These are phyloP conservation scores for Neostethus bicornis DNA, from an alignment of 2,797 vertebrate species.

Conservation along the genomic window DNA sequence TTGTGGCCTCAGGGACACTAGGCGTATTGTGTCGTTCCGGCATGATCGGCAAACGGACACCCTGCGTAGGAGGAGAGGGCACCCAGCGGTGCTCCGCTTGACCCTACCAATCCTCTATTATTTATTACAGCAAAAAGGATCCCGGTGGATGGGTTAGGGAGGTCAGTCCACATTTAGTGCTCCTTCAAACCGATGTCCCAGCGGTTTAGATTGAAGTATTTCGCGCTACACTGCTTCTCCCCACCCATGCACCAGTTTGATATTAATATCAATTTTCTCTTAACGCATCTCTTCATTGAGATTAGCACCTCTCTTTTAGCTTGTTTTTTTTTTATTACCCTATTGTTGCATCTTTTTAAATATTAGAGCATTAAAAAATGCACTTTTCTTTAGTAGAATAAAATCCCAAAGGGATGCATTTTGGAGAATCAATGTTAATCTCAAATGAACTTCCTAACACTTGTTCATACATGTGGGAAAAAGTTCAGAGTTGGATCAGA, in stretches of 20 bases:
- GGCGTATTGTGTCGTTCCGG: slow-evolving; percentile 63
- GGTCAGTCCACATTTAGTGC: slow-evolving; percentile 84
- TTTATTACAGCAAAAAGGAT: slow-evolving; percentile 83
- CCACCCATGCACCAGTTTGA: slow-evolving; percentile 84
- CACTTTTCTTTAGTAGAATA: slow-evolving; percentile 45
- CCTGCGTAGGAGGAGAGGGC: slow-evolving; percentile 48
- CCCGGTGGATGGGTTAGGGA: slow-evolving; percentile 79
- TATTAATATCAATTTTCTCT: slow-evolving; percentile 94
- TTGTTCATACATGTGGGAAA: not conserved
- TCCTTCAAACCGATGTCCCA: slow-evolving; percentile 56
- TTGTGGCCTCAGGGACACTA: slow-evolving; percentile 67
- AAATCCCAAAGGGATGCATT: slow-evolving; percentile 50
- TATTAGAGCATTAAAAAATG: slow-evolving; percentile 35
- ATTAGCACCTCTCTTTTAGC: slow-evolving; percentile 67
- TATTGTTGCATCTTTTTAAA: slow-evolving; percentile 59
- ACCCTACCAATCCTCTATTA: slow-evolving; percentile 86
- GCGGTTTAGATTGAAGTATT: slow-evolving; percentile 88
- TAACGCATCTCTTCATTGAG: slow-evolving; percentile 73
- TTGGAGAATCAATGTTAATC: slow-evolving; percentile 16
- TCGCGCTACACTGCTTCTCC: slow-evolving; percentile 90
- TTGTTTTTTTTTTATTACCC: slow-evolving; percentile 4
- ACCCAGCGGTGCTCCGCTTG: slow-evolving; percentile 56
- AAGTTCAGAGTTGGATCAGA: too few species aligned
- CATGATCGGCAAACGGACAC: slow-evolving; percentile 64
- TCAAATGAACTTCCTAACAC: slow-evolving; percentile 12